Percentiles rank a stretch among this genome's conserved stretches.
Conservation (phyloP, 2,888 invertebrate genomes). For the Seira ritae region DNA sequence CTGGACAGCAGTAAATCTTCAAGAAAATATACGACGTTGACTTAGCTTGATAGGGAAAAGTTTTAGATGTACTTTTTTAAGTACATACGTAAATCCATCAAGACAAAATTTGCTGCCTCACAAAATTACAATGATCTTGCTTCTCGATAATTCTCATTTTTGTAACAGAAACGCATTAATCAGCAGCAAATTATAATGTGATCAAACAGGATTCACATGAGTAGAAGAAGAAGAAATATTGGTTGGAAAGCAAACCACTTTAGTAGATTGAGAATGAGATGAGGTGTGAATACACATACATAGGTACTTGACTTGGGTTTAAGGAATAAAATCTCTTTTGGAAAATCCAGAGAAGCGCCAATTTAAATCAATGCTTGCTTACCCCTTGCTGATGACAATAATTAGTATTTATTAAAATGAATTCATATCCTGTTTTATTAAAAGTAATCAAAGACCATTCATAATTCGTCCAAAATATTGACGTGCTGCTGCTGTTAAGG, state of each 20-base stretch:
- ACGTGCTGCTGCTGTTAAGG: neutral
- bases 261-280: too few relatives aligned
- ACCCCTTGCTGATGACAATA: neutral
- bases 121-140: neutral
- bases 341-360: neutral
- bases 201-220: conserved; percentile 41
- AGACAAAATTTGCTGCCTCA: neutral
- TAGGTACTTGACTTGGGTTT: neutral
- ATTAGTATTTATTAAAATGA: too few relatives aligned
- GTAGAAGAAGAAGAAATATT: neutral
- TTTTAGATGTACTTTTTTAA: neutral
- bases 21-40: neutral
- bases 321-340: too few relatives aligned
- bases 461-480: neutral
- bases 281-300: neutral
- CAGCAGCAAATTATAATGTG: conserved; percentile 67
- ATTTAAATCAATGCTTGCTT: neutral
- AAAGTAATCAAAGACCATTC: neutral
- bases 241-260: neutral
- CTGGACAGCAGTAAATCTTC: neutral
- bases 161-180: conserved; percentile 61
- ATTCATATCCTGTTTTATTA: neutral
- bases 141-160: conserved; percentile 7
- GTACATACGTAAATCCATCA: neutral
- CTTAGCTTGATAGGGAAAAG: neutral